Evolutionary conservation across 2,888 invertebrate genomes (phyloP).

Genomic region (Nemotelus pantherinus): DNA sequence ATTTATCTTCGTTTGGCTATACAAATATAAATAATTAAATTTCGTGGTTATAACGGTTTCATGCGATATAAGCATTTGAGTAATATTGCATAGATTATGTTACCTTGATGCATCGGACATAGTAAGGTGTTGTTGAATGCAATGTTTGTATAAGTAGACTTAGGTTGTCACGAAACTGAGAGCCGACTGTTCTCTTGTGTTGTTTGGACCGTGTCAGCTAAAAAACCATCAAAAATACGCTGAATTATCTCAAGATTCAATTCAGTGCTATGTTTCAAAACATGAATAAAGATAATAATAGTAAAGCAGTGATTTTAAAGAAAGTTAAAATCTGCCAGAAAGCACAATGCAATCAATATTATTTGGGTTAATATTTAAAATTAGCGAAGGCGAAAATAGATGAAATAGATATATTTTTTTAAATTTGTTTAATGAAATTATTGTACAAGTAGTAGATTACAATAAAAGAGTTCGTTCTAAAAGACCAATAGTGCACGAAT

Average conservation of each 20-base stretch:
- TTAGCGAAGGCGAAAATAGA: too few relatives aligned
- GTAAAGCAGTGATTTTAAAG: too few relatives aligned
- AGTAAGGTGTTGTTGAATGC: constrained; percentile 96
- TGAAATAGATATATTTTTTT: too few relatives aligned
- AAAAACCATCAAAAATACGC: neutral
- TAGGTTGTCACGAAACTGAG: constrained; percentile 93
- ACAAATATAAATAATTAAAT: constrained; percentile 22
- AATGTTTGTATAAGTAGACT: constrained; percentile 91
- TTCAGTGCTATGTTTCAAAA: neutral
- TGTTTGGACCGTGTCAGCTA: constrained; percentile 66
- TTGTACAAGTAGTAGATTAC: too few relatives aligned
- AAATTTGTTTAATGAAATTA: too few relatives aligned
- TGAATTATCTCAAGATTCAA: neutral
- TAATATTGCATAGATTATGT: constrained; percentile 4
- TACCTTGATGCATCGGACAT: constrained; percentile 94
- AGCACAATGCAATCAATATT: too few relatives aligned
- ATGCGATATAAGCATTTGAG: neutral
- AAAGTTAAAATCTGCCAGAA: too few relatives aligned
- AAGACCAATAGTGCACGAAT: too few relatives aligned
- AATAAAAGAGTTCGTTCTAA: too few relatives aligned
- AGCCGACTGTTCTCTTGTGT: constrained; percentile 79
- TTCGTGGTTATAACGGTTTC: neutral
- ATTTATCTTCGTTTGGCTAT: constrained; percentile 86
- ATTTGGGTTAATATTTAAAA: too few relatives aligned
- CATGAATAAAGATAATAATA: neutral